phyloP scores from a whole-genome alignment of 2,888 invertebrate genomes.

The Willowsia nigromaculata region DNA sequence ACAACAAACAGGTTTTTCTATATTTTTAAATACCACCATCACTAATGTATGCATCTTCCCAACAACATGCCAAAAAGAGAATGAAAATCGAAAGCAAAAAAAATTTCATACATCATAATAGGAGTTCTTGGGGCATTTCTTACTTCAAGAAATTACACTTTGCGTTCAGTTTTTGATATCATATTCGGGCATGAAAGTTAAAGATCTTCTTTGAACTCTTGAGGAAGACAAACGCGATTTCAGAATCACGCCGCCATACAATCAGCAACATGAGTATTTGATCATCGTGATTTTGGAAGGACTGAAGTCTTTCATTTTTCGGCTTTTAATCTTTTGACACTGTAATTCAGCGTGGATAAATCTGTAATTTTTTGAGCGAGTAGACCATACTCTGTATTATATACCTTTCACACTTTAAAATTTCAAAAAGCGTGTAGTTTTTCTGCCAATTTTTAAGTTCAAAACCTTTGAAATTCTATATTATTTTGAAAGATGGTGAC shows the following conservation, averaged over 20 bases:
- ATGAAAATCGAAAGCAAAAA: constrained; percentile 23
- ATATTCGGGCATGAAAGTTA: constrained; percentile 43
- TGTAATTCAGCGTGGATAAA: too few relatives aligned
- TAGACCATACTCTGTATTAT: too few relatives aligned
- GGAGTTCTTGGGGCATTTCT: not conserved
- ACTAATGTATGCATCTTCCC: too few relatives aligned
- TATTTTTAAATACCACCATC: not conserved
- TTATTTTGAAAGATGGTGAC: too few relatives aligned
- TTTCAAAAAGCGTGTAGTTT: too few relatives aligned
- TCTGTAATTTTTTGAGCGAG: too few relatives aligned
- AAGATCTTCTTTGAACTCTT: not conserved
- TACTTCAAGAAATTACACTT: not conserved
- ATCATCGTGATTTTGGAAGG: too few relatives aligned
- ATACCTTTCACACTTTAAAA: too few relatives aligned
- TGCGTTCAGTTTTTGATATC: not conserved
- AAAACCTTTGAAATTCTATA: too few relatives aligned
- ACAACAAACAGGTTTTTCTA: not conserved
- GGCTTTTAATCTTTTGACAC: not conserved
- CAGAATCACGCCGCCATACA: not conserved
- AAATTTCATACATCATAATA: not conserved
- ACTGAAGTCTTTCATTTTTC: too few relatives aligned
- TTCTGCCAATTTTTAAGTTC: too few relatives aligned
- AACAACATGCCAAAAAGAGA: not conserved
- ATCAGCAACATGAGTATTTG: too few relatives aligned
- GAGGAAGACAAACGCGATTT: not conserved